Percentiles rank a stretch among this genome's conserved stretches.
Conservation (phyloP, 1,140 invertebrate species). For the Spodoptera frugiperda region DNA sequence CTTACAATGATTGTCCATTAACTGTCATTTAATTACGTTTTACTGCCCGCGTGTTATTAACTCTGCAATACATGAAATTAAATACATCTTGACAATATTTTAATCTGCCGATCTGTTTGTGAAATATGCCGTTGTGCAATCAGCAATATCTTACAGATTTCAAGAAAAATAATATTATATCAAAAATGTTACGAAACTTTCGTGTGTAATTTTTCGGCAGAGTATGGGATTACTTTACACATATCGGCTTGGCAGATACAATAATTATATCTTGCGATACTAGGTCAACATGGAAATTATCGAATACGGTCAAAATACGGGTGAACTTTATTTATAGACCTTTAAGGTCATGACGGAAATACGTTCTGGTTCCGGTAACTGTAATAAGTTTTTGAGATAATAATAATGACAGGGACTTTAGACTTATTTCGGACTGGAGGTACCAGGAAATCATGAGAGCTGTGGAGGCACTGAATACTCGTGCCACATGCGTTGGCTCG, state of each 20-base stretch:
- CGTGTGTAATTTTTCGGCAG: too few relatives aligned
- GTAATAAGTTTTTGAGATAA: slow-evolving; percentile 11
- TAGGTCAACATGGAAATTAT: slow-evolving; percentile 27
- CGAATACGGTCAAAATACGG: slow-evolving; percentile 6
- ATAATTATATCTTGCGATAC: not conserved
- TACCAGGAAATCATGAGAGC: slow-evolving; percentile 8
- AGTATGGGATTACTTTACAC: too few relatives aligned
- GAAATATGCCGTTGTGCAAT: too few relatives aligned
- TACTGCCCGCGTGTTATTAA: not conserved
- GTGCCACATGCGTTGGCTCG: not conserved
- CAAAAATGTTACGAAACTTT: too few relatives aligned
- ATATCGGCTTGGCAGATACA: too few relatives aligned
- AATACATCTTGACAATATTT: too few relatives aligned
- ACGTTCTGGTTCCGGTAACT: slow-evolving; percentile 13
- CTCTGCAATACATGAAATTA: too few relatives aligned
- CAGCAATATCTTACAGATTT: too few relatives aligned
- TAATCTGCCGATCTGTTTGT: too few relatives aligned
- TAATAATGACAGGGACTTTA: slow-evolving; percentile 11
- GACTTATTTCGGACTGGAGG: slow-evolving; percentile 16
- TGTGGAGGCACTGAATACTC: not conserved
- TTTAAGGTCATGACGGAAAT: not conserved
- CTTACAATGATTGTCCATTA: not conserved
- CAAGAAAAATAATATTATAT: too few relatives aligned
- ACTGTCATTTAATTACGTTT: not conserved
- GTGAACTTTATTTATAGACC: not conserved